phyloP scores from a whole-genome alignment of 2,797 vertebrate species.

The Euthynnus affinis region DNA sequence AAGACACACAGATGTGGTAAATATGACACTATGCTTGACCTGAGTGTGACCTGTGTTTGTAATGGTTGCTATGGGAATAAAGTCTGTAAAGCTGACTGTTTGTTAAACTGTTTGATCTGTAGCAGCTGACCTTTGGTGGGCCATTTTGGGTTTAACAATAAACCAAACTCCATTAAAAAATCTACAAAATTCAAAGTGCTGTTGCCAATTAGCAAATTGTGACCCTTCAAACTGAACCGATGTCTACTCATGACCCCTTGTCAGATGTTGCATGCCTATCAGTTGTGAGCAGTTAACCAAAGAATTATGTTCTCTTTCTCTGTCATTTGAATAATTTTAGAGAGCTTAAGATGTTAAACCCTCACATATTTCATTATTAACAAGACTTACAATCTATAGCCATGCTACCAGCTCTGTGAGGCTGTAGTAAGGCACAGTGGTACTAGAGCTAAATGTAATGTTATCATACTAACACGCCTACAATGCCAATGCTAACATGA shows the following conservation, averaged over 20 bases:
- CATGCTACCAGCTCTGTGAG: not conserved
- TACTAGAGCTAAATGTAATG: not conserved
- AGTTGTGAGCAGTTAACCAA: not conserved
- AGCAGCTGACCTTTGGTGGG: not conserved
- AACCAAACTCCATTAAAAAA: not conserved
- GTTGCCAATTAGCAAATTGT: not conserved
- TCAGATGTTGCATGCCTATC: not conserved
- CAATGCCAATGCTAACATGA: no score
- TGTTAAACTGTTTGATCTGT: slow-evolving; percentile 3
- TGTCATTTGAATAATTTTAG: not conserved
- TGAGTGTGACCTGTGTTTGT: slow-evolving; percentile 24
- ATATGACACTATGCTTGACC: slow-evolving; percentile 12
- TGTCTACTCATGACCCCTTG: not conserved
- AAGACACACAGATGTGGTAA: slow-evolving; percentile 20
- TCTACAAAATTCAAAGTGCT: not conserved
- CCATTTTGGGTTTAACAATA: not conserved
- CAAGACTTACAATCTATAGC: not conserved
- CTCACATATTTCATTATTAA: not conserved
- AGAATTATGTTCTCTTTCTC: not conserved
- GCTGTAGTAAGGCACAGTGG: not conserved
- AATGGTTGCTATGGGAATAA: slow-evolving; percentile 23
- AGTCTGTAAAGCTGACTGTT: slow-evolving; percentile 10
- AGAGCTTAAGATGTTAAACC: not conserved
- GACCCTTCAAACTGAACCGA: not conserved
- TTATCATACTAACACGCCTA: no score